Evolutionary conservation across 1,140 invertebrate species (phyloP).

Genomic region (Brachionus plicatilis): DNA sequence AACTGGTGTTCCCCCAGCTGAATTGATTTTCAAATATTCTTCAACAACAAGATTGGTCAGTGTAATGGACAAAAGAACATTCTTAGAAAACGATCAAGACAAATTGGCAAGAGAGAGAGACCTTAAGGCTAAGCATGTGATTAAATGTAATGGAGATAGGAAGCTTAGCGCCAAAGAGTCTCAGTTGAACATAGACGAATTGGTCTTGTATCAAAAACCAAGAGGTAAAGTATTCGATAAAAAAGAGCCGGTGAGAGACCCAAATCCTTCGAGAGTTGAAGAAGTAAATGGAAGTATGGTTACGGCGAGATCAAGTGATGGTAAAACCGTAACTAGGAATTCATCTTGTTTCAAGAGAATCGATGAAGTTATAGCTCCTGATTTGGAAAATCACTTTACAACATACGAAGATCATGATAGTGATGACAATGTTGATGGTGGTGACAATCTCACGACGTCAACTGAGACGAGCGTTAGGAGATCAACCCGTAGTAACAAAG

Average conservation of each 20-base stretch:
- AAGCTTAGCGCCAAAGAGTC: background rate
- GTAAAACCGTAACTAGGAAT: background rate
- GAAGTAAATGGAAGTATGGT: background rate
- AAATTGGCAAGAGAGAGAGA: background rate
- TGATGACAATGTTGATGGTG: constrained; percentile 2
- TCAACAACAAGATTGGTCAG: background rate
- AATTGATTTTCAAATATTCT: background rate
- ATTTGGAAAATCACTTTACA: background rate
- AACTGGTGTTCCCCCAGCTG: constrained; percentile 14
- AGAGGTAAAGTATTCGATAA: background rate
- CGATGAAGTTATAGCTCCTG: background rate
- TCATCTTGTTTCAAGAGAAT: constrained; percentile 2
- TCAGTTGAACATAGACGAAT: constrained; percentile 2
- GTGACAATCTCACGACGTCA: background rate
- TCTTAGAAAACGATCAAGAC: background rate
- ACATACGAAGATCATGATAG: background rate
- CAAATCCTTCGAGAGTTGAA: background rate
- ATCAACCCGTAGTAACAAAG: background rate
- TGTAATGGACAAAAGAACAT: background rate
- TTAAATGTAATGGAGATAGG: background rate
- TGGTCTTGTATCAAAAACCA: constrained; percentile 2
- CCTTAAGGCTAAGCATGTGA: background rate
- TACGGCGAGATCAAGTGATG: background rate
- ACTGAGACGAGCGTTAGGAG: background rate
- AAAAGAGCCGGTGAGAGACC: background rate